Evolutionary conservation across 2,797 vertebrate species (phyloP), one percentile per base, ranked within the genome.

Genomic region (Helostoma temminkii): DNA sequence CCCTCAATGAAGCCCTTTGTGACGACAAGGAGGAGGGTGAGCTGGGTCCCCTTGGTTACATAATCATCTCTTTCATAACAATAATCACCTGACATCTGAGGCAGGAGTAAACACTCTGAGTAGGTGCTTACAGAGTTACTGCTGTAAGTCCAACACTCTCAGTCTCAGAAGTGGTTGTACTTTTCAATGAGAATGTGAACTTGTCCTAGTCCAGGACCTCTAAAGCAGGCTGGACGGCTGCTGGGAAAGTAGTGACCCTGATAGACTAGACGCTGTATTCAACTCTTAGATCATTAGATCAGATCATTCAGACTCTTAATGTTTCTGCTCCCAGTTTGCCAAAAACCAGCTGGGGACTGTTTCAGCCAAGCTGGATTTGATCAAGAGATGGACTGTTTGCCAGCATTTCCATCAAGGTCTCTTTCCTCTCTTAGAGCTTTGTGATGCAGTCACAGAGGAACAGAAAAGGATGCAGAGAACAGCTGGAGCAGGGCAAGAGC

Each of bases 1-100:
- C 74, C 74, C 74, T 94, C 84, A 93, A 93, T 91, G 90, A 84
- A 74, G 26, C 8, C 55, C 87, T 91, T 93, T 94, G 93, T 93
- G 72, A 46, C 32, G 54, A 52, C 48, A 72, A 66, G 62, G 68
- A 66, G 43, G 46, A 75, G 36, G 60, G 61, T 64, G 69, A 53
- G 57, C 19, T 11, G 63, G 67, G 75, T 47, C 75, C 67, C 66
- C 53, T 53, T 57, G 48, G 46, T 91, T 90, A 74, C 80, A 92
- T 88, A 93, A 93, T 73, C 11, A 66, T 55, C 50, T 48, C 86
- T 91, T 92, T 92, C 81, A 91, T 88, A 87, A 86, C 68, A 49
- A 58, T 5, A 66, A 74, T 83, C 90, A 89, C 77, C 89, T 88
- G 86, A 90, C 12, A 3, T 62, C 67, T 52, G 39, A 11, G 48